A percentile compares a stretch with the other conserved stretches of the same genome.
These are phyloP conservation scores for Lycodopsis pacificus DNA, from an alignment of 2,797 vertebrate genomes.

Conservation along the genomic window DNA sequence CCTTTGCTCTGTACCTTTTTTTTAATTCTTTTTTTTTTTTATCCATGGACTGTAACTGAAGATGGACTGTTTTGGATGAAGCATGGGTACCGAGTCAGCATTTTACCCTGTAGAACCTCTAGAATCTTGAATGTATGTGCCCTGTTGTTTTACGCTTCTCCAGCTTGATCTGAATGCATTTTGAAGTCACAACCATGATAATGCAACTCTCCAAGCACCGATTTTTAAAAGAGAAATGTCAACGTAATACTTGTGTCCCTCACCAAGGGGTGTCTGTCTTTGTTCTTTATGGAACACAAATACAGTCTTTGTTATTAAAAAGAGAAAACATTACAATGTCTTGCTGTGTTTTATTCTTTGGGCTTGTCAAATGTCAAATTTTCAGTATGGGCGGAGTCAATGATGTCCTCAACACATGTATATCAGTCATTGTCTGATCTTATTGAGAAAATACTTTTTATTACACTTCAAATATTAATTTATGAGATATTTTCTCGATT, in stretches of 20 bases:
- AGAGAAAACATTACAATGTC: slow-evolving; percentile 11
- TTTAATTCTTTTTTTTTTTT: slow-evolving; percentile 5
- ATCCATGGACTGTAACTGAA: slow-evolving; percentile 47
- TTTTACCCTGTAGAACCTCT: slow-evolving; percentile 67
- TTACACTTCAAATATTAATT: too few relatives aligned
- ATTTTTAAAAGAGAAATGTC: slow-evolving; percentile 69
- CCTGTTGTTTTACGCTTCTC: slow-evolving; percentile 65
- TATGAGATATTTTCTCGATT: too few relatives aligned
- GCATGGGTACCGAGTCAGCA: slow-evolving; percentile 69
- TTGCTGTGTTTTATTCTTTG: not conserved
- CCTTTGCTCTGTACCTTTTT: slow-evolving; percentile 31
- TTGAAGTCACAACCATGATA: slow-evolving; percentile 56
- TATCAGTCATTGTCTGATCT: too few relatives aligned
- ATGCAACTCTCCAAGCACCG: slow-evolving; percentile 62
- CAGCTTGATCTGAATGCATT: slow-evolving; percentile 73
- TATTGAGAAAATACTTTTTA: too few relatives aligned
- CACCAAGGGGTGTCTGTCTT: slow-evolving; percentile 59
- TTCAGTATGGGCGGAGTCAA: too few relatives aligned
- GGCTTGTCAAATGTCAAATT: too few relatives aligned
- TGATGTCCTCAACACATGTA: too few relatives aligned
- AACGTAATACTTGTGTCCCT: slow-evolving; percentile 67
- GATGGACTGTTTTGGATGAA: slow-evolving; percentile 55
- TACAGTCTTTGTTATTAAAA: slow-evolving; percentile 83
- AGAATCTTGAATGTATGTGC: slow-evolving; percentile 76
- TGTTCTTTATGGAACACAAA: slow-evolving; percentile 79